phyloP scores from a whole-genome alignment of 2,797 vertebrate genomes.

The Xyrichtys novacula region DNA sequence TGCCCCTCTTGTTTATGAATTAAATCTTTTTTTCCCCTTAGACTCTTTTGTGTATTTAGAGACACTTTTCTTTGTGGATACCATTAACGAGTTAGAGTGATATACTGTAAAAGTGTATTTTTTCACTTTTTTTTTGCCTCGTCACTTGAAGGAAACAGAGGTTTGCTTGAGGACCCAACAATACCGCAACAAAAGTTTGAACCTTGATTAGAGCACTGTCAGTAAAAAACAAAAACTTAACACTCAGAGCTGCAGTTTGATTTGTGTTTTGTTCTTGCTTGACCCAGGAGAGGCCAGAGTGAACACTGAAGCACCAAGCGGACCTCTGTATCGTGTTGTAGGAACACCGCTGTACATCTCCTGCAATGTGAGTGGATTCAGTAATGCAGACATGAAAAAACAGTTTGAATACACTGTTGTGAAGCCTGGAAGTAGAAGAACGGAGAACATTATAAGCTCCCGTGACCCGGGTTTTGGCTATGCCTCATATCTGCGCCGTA shows the following conservation, averaged over 20 bases:
- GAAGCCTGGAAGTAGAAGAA: rapidly evolving
- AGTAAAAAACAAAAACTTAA: neutral
- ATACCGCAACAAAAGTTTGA: neutral
- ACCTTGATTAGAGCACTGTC: neutral
- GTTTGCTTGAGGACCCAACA: neutral
- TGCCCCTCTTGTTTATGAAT: neutral
- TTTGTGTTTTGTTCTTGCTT: slow-evolving; percentile 13
- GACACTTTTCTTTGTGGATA: neutral
- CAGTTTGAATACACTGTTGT: slow-evolving; percentile 69
- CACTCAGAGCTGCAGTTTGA: neutral
- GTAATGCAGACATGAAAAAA: rapidly evolving
- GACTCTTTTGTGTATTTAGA: neutral
- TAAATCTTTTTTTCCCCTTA: neutral
- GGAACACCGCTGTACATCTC: slow-evolving; percentile 73
- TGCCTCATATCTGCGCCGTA: rapidly evolving
- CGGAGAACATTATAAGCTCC: slow-evolving; percentile 71
- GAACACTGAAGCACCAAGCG: slow-evolving; percentile 70
- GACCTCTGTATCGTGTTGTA: slow-evolving; percentile 82
- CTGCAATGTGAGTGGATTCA: slow-evolving; percentile 80
- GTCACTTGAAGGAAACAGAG: neutral
- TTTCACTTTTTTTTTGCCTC: neutral
- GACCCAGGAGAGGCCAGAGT: slow-evolving; percentile 72
- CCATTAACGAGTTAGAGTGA: neutral
- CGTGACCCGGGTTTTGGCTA: rapidly evolving
- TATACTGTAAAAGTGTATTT: neutral